A percentile compares a stretch with the other conserved stretches of the same genome.
These are phyloP conservation scores for Stenichneumon culpator DNA, from an alignment of 2,888 invertebrate species.

Conservation along the genomic window DNA sequence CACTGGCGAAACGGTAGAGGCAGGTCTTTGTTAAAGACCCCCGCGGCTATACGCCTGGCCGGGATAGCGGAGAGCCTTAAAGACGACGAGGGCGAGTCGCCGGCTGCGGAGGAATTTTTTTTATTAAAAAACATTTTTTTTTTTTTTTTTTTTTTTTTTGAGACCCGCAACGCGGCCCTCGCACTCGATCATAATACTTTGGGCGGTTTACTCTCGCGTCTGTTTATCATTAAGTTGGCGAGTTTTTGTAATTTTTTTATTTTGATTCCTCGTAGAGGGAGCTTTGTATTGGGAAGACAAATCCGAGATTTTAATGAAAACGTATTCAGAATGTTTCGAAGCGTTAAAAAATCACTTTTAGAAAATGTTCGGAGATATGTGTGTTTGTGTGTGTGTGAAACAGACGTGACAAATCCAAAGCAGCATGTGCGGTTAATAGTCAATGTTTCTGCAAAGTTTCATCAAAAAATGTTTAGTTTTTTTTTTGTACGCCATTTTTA, in stretches of 20 bases:
- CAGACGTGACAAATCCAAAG: no score
- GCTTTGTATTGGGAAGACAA: no score
- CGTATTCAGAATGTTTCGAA: no score
- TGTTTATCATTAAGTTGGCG: neutral
- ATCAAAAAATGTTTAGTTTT: no score
- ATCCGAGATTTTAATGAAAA: no score
- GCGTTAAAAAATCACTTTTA: no score
- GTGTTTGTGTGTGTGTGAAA: no score
- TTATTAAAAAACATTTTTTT: constrained; percentile 50
- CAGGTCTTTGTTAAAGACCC: constrained; percentile 62
- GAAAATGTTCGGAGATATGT: no score
- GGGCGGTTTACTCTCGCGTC: neutral
- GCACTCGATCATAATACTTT: neutral
- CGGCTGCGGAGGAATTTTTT: constrained; percentile 58
- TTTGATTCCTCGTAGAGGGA: no score
- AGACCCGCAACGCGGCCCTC: constrained; percentile 22
- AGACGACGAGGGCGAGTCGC: constrained; percentile 47
- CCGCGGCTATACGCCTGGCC: constrained; percentile 49
- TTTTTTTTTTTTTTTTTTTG: constrained; percentile 28
- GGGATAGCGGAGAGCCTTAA: constrained; percentile 16
- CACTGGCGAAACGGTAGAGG: constrained; percentile 19
- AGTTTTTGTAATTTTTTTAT: neutral
- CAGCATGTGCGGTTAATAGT: no score
- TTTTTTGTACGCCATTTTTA: no score
- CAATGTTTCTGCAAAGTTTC: no score